phyloP scores from a whole-genome alignment of 2,113 vertebrate genomes.

The Mystacornis crossleyi region DNA sequence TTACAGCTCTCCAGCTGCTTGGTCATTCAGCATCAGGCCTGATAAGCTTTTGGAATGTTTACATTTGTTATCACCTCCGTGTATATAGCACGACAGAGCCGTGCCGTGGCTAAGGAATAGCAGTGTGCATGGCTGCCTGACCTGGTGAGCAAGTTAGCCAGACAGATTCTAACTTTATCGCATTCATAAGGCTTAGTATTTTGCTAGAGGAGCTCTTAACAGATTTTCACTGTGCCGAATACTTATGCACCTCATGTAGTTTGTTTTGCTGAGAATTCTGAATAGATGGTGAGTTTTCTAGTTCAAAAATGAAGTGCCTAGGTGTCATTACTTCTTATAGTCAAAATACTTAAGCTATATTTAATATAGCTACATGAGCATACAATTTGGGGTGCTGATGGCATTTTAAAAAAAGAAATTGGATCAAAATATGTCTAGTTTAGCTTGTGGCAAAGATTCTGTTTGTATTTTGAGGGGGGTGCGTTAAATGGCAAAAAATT shows the following conservation, averaged over 20 bases:
- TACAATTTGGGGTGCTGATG: not conserved
- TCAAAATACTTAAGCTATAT: not conserved
- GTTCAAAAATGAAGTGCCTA: not conserved
- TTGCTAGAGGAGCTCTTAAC: not conserved
- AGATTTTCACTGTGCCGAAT: not conserved
- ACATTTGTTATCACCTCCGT: not conserved
- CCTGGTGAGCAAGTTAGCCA: not conserved
- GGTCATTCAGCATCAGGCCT: not conserved
- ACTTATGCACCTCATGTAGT: not conserved
- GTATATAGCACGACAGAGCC: not conserved
- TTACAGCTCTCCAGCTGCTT: conserved; percentile 36
- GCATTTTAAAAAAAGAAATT: not conserved
- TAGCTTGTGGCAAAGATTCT: not conserved
- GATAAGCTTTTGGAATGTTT: conserved; percentile 20
- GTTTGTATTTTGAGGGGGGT: rapidly evolving
- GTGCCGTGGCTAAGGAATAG: not conserved
- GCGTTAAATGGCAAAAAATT: not conserved
- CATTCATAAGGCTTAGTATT: not conserved
- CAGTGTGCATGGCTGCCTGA: not conserved
- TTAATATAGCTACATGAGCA: not conserved
- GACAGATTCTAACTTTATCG: not conserved
- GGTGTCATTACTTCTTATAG: not conserved
- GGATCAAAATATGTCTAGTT: not conserved
- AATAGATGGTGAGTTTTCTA: not conserved
- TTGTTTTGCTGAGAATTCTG: not conserved